These are phyloP conservation scores for Chlamydotis undulata DNA, from an alignment of 2,113 vertebrate genomes.

Conservation along the genomic window DNA sequence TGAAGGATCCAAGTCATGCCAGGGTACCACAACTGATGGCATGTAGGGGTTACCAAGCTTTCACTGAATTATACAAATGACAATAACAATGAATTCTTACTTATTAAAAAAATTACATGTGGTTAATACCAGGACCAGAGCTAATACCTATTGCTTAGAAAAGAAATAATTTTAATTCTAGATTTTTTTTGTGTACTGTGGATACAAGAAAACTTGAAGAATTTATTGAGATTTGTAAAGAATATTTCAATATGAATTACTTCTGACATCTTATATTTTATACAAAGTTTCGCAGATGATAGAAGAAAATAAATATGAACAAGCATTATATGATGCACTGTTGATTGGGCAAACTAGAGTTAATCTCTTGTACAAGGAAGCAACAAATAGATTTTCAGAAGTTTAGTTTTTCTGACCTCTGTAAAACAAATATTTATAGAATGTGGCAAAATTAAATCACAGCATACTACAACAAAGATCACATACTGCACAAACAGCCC, in stretches of 20 bases:
- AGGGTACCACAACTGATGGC: background rate
- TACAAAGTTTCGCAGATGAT: background rate
- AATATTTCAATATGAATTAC: background rate
- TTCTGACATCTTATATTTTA: background rate
- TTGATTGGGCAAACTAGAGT: background rate
- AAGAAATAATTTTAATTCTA: background rate
- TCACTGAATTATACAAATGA: background rate
- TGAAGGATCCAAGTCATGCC: background rate
- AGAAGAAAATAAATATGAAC: background rate
- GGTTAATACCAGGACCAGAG: background rate
- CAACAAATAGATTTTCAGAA: background rate
- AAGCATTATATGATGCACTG: background rate
- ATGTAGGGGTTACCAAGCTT: background rate
- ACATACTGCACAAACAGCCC: background rate
- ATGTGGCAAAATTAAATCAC: background rate
- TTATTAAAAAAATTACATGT: background rate
- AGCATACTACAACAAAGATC: background rate
- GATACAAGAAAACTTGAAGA: background rate
- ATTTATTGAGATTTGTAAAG: background rate
- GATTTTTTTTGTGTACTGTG: background rate
- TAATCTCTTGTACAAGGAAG: background rate
- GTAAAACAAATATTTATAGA: background rate
- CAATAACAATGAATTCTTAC: background rate
- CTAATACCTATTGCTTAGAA: background rate
- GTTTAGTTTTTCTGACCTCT: background rate